Evolutionary conservation across 2,797 vertebrate species (phyloP).

Genomic region (Chaunax sp.): DNA sequence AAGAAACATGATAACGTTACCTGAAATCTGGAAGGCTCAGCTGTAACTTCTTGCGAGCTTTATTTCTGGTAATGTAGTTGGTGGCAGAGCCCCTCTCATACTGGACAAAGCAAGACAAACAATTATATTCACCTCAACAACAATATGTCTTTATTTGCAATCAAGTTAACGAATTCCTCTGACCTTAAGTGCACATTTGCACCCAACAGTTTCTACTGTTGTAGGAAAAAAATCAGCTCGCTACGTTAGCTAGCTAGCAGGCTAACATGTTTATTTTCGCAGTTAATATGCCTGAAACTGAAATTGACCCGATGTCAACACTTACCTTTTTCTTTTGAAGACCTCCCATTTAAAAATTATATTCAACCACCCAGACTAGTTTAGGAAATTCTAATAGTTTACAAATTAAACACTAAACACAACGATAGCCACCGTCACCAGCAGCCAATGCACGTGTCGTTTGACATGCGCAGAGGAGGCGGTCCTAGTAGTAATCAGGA

Average conservation of each 20-base stretch:
- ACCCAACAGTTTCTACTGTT: accelerated
- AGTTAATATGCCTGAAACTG: not conserved
- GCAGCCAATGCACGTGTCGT: conserved; percentile 68
- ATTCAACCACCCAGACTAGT: not conserved
- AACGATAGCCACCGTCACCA: not conserved
- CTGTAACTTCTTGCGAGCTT: conserved; percentile 95
- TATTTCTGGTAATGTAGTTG: conserved; percentile 97
- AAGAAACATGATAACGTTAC: conserved; percentile 65
- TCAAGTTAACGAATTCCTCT: accelerated
- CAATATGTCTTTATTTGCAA: accelerated
- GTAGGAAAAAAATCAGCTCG: conserved; percentile 47
- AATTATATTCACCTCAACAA: not conserved
- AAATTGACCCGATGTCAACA: not conserved
- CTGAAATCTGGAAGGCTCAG: conserved; percentile 95
- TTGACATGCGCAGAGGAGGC: conserved; percentile 56
- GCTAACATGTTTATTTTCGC: conserved; percentile 1
- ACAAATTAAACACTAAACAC: not conserved
- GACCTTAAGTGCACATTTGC: too few species aligned
- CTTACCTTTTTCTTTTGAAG: conserved; percentile 86
- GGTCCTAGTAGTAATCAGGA: conserved; percentile 29
- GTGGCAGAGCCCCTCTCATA: conserved; percentile 92
- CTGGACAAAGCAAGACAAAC: conserved; percentile 70
- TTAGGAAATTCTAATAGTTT: not conserved
- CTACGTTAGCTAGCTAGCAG: conserved; percentile 40
- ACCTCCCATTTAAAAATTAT: conserved; percentile 77